Conservation (phyloP, 64 coral and sea anemone species). For the Orbicella faveolata region DNA sequence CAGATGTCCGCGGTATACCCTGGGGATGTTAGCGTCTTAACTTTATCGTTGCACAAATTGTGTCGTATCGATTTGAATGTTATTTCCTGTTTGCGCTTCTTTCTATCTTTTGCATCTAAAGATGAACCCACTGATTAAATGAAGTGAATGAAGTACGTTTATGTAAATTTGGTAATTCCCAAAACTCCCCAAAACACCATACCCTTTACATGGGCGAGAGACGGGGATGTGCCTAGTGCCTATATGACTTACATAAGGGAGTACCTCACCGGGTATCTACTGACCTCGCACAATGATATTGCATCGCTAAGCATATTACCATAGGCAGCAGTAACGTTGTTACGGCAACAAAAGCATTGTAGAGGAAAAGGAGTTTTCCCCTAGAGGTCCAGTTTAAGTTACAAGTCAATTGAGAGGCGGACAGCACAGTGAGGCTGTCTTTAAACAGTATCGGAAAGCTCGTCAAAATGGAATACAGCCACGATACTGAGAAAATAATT, state of each 20-base stretch:
- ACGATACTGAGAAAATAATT: not conserved
- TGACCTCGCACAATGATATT: slow-evolving; percentile 4
- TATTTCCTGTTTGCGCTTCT: too few relatives aligned
- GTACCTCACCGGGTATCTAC: not conserved
- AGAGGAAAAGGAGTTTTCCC: not conserved
- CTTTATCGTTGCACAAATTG: too few relatives aligned
- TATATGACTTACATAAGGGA: not conserved
- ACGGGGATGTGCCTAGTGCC: not conserved
- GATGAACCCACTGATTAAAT: too few relatives aligned
- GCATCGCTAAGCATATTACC: not conserved
- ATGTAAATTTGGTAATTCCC: too few relatives aligned
- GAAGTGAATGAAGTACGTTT: too few relatives aligned
- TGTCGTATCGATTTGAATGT: too few relatives aligned
- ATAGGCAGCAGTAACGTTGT: not conserved
- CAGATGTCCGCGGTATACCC: too few relatives aligned
- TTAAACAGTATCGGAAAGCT: not conserved
- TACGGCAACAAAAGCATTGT: not conserved
- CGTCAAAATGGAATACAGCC: not conserved
- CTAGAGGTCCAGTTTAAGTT: slow-evolving; percentile 5
- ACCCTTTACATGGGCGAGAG: too few relatives aligned
- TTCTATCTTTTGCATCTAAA: too few relatives aligned
- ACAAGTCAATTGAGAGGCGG: not conserved
- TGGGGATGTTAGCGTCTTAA: too few relatives aligned
- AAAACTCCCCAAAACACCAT: too few relatives aligned
- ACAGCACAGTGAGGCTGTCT: not conserved